A percentile compares a stretch with the other conserved stretches of the same genome.
phyloP scores from a whole-genome alignment of 2,888 invertebrate species.

The Lumbricus terrestris region DNA sequence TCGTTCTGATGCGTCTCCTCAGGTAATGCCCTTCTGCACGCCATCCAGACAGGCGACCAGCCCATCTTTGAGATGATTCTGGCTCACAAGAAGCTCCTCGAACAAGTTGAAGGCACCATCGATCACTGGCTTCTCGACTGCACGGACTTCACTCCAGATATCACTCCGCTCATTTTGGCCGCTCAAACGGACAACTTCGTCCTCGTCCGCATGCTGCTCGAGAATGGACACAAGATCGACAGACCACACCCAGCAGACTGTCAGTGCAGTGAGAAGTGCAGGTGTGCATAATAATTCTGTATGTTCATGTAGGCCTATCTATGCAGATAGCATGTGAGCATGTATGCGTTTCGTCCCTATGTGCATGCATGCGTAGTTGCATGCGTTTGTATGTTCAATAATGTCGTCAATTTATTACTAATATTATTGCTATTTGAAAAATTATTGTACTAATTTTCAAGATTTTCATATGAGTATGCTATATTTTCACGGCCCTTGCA shows the following conservation, averaged over 20 bases:
- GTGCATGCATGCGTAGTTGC: too few relatives aligned
- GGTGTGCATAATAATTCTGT: neutral
- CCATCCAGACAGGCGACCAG: conserved; percentile 61
- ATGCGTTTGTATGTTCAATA: too few relatives aligned
- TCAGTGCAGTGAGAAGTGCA: conserved; percentile 30
- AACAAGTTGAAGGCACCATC: neutral
- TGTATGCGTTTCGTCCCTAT: neutral
- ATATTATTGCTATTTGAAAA: too few relatives aligned
- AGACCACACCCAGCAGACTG: conserved; percentile 62
- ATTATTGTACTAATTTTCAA: too few relatives aligned
- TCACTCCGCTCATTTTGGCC: conserved; percentile 37
- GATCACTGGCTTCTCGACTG: neutral
- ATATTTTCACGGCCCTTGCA: too few relatives aligned
- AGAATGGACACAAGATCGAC: conserved; percentile 30
- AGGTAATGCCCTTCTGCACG: conserved; percentile 66
- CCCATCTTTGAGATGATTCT: neutral
- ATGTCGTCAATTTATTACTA: too few relatives aligned
- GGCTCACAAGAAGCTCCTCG: neutral
- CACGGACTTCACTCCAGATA: conserved; percentile 50
- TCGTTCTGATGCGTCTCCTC: neutral
- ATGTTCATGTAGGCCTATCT: neutral
- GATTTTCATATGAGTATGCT: too few relatives aligned
- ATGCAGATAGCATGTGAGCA: neutral
- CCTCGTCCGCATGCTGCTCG: conserved; percentile 30
- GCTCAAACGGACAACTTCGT: conserved; percentile 31